Base-by-base conservation (phyloP, 2,797 vertebrate species). In the Catharus ustulatus region DNA sequence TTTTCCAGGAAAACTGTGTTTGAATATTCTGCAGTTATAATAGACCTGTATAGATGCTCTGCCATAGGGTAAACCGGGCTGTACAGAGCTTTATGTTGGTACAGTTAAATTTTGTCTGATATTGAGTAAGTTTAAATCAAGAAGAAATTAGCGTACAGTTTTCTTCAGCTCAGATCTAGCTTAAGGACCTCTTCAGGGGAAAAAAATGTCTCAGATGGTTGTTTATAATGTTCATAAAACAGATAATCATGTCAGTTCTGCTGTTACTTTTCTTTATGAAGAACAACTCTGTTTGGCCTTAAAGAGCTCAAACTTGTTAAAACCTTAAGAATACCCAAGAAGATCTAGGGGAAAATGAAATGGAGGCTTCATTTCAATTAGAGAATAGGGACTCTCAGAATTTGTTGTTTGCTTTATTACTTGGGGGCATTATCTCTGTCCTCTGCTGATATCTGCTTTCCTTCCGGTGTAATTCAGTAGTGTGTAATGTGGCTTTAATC, bases 401-500 rank as follows among this genome's bases (percentile, higher is more conserved):
- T 80, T 63, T 71, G 57, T 92, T 57, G 30, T 66, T 54, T 62
- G 40, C 34, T 86, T 95, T 90, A 77, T 64, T 73, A 75, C 34
- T 74, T 58, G 86, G 54, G 80, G 66, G 55, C 58, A 62, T 87
- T 84, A 64, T 95, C 73, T 85, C 77, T 73, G n/a, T 54, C 14
- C 49, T 84, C 38, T 62, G 63, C 13, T 52, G 66, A 66, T 86
- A 91, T 29, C 86, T 90, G 74, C 54, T 48, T 84, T 46, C 29
- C 74, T 87, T 90, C 82, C 48, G 2, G 2, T 75, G 90, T 80
- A 96, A 94, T 79, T 94, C 94, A 93, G 83, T 71, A 89, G 84
- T 16, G 10, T 55, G 43, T 29, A 96, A 81, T 17, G 51, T 68
- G 79, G 69, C 90, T 91, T 95, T 96, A 92, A 97, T 97, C 94